These are phyloP conservation scores for Hesperophylax magnus DNA, from an alignment of 1,140 invertebrate species.

Conservation along the genomic window DNA sequence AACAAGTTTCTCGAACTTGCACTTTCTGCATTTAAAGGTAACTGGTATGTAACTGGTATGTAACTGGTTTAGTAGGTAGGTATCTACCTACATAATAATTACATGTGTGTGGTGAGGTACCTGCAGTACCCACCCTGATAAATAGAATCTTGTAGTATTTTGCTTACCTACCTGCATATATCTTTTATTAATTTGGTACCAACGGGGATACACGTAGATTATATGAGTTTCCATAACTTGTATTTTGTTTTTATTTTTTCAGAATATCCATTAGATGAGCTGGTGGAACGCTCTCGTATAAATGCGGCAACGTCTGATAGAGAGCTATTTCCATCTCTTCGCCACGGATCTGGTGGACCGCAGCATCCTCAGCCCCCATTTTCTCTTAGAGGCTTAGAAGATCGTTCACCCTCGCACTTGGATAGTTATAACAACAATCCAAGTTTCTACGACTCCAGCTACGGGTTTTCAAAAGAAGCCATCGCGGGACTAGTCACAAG, in stretches of 20 bases:
- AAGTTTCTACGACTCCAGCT: slow-evolving; percentile 45
- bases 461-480: slow-evolving; percentile 45
- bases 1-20: slow-evolving; percentile 23
- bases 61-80: slow-evolving; percentile 6
- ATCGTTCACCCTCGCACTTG: no score
- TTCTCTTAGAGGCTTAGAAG: background rate
- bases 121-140: background rate
- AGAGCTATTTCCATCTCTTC: background rate
- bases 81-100: no score
- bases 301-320: background rate
- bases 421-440: slow-evolving; percentile 11
- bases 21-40: background rate
- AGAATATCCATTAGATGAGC: background rate
- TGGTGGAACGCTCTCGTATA: background rate
- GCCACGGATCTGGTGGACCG: background rate
- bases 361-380: background rate
- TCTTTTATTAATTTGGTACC: no score
- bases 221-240: no score
- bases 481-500: slow-evolving; percentile 5
- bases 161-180: no score
- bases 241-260: background rate
- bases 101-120: no score
- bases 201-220: no score
- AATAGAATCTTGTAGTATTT: background rate
- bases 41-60: background rate